Evolutionary conservation across 92 coral and sea anemone genomes (phyloP), one percentile per base, ranked within the genome.

Genomic region (Porites lobata): DNA sequence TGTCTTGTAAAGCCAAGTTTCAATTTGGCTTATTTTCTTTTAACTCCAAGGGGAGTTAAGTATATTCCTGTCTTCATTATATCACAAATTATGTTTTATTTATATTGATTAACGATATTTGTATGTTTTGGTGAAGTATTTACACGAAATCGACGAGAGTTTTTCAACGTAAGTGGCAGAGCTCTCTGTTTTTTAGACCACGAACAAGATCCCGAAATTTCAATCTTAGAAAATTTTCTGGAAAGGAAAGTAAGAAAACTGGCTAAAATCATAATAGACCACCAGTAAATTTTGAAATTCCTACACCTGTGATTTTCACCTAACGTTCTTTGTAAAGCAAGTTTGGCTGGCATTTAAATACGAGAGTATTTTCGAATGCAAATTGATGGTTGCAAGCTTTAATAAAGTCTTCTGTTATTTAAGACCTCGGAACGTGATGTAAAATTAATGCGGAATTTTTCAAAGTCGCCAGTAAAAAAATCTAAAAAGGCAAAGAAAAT

Each of bases 1-100:
- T 82, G 54, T 29, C 32, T 26, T 21, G 32, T 29, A 10, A 63
- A 32, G 58, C 32, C 65, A 29, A 24, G 51, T 4, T 56, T 32
- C 29, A 72, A 56, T 21, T 82, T 82, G 38, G 9, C 19, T 9
- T 1, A 81, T 65, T 51, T 68, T 5, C 26, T 26, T 7, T 26
- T 21, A 50, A 69, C 85, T 71, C 86, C 69, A 2, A 70, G 69
- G 77, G 67, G 78, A 68, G 69, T 43, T 26, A 26, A 18, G 43
- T 57, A 71, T 56, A 38, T 71, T 70, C 26, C 65, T 29, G 43
- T 20, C 21, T 56, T 56, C 15, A 10, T 8, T 20, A 75, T 75
- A 4, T 14, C 51, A 52, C 66, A 20, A 57, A 67, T 82, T 7
- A 82, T 70, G 57, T 57, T 56, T 71, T 70, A 82, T 82, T 82